Evolutionary conservation across 2,113 vertebrate genomes (phyloP).

Genomic region (Pogonocichla stellata): DNA sequence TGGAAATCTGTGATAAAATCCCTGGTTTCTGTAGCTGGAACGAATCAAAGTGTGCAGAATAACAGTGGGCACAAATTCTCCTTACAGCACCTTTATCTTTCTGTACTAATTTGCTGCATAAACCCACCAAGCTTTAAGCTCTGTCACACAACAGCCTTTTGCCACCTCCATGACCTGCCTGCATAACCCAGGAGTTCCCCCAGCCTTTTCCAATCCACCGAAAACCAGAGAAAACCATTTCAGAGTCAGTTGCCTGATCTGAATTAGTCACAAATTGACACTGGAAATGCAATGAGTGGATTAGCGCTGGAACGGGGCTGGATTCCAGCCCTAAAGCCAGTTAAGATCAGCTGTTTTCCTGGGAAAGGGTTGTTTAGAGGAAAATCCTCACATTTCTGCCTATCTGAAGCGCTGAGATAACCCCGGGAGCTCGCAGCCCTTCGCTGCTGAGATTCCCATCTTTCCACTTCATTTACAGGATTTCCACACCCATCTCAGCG

Average conservation of each 20-base stretch:
- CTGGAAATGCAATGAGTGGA: not conserved
- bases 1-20: not conserved
- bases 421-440: accelerated
- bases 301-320: accelerated
- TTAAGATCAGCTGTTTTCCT: not conserved
- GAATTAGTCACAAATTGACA: not conserved
- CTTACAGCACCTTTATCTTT: not conserved
- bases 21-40: not conserved
- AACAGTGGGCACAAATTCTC: accelerated
- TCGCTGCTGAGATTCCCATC: not conserved
- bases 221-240: not conserved
- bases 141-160: not conserved
- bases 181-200: accelerated
- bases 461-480: not conserved
- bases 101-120: not conserved
- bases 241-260: not conserved
- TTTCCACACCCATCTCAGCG: not conserved
- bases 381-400: not conserved
- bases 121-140: not conserved
- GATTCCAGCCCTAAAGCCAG: not conserved
- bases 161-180: not conserved
- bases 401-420: not conserved
- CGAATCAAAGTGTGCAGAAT: not conserved
- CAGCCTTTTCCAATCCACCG: not conserved
- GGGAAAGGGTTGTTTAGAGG: not conserved